Evolutionary conservation across 2,113 vertebrate species (phyloP).

Genomic region (Prolemur simus): DNA sequence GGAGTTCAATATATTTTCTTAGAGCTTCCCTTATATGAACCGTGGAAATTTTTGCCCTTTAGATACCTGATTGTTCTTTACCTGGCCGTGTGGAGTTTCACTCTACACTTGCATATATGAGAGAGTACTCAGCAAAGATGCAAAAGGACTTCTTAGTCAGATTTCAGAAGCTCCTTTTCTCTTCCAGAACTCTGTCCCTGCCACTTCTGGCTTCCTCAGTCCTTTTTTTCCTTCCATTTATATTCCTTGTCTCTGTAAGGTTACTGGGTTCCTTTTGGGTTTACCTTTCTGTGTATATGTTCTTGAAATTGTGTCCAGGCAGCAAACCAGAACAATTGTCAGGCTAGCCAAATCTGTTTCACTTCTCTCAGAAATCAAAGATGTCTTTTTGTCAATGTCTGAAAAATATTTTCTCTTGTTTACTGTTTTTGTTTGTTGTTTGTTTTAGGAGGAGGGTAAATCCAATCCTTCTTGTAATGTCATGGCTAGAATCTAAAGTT

Average conservation of each 20-base stretch:
- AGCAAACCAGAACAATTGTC: not conserved
- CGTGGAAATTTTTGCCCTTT: not conserved
- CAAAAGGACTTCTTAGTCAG: fast-evolving
- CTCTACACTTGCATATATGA: not conserved
- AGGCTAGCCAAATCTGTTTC: not conserved
- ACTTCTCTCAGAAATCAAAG: not conserved
- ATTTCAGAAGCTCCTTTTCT: not conserved
- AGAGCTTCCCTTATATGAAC: not conserved
- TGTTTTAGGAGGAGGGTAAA: not conserved
- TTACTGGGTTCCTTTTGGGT: not conserved
- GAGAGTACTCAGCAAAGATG: not conserved
- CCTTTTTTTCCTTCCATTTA: not conserved
- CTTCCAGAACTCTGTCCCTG: not conserved
- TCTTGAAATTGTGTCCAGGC: not conserved
- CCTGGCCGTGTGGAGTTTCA: not conserved
- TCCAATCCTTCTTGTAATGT: not conserved
- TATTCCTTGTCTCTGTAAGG: not conserved
- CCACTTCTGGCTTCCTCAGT: not conserved
- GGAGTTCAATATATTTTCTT: not conserved
- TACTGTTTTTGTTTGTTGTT: not conserved
- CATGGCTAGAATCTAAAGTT: not conserved
- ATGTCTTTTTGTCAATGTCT: not conserved
- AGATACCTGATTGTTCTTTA: not conserved
- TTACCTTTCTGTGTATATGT: not conserved
- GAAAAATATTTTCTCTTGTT: not conserved